Evolutionary conservation across 2,113 vertebrate genomes (phyloP).

Genomic region (Beaufortia kweichowensis): DNA sequence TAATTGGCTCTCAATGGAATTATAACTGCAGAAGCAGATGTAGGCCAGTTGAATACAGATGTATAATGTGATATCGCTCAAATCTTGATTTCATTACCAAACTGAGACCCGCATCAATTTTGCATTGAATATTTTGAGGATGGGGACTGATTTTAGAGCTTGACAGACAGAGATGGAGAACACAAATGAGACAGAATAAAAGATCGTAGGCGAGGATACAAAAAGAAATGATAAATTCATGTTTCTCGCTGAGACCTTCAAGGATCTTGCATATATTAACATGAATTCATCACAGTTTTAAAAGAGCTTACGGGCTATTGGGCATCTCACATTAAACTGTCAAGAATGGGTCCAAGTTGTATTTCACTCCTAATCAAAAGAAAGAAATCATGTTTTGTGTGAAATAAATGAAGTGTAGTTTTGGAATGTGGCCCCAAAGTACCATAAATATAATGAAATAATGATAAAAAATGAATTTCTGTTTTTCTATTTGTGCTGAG

Average conservation of each 20-base stretch:
- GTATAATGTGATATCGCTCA: slow-evolving; percentile 22
- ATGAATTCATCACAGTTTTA: slow-evolving; percentile 14
- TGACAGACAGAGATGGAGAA: background rate
- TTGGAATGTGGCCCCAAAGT: background rate
- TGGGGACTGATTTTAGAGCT: slow-evolving; percentile 9
- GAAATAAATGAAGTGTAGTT: no score
- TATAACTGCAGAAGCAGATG: slow-evolving; percentile 33
- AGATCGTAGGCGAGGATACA: slow-evolving; percentile 25
- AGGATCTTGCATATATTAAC: slow-evolving; percentile 25
- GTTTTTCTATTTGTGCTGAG: no score
- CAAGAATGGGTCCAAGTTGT: background rate
- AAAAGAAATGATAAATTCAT: slow-evolving; percentile 67
- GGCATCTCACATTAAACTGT: background rate
- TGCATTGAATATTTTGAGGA: slow-evolving; percentile 21
- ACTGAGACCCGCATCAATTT: slow-evolving; percentile 27
- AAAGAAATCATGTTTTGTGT: no score
- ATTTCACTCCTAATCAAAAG: background rate
- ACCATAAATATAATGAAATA: no score
- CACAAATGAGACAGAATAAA: background rate
- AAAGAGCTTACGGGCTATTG: background rate
- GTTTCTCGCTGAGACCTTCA: slow-evolving; percentile 42
- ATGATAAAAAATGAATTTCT: no score
- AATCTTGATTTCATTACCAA: slow-evolving; percentile 10
- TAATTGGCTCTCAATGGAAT: slow-evolving; percentile 57
- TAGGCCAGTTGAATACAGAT: slow-evolving; percentile 39